Evolutionary conservation across 2,797 vertebrate species (phyloP).

Genomic region (Poecilia picta): DNA sequence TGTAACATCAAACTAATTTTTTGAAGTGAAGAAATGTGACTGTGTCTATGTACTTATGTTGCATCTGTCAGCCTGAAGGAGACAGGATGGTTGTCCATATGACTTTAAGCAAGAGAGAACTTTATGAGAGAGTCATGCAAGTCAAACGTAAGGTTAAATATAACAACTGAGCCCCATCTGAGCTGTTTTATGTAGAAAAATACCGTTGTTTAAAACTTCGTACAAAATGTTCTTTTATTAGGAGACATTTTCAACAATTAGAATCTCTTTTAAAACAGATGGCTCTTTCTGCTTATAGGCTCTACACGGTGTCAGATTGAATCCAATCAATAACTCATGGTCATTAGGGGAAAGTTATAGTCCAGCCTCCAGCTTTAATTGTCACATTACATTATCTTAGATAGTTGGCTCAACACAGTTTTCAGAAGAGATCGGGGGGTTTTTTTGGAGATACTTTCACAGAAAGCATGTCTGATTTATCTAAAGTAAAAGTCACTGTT

Average conservation of each 20-base stretch:
- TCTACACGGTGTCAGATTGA: constrained; percentile 48
- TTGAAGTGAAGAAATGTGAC: constrained; percentile 13
- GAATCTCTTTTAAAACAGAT: constrained; percentile 36
- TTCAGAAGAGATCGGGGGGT: constrained; percentile 16
- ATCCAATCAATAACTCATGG: constrained; percentile 46
- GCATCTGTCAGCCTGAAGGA: constrained; percentile 1
- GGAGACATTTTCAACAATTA: neutral
- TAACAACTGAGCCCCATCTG: constrained; percentile 15
- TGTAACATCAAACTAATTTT: constrained; percentile 5
- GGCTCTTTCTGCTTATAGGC: constrained; percentile 41
- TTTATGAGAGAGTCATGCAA: constrained; percentile 34
- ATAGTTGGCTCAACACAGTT: constrained; percentile 18
- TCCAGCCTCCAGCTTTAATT: constrained; percentile 53
- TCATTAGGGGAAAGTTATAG: constrained; percentile 43
- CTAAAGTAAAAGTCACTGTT: constrained; percentile 14
- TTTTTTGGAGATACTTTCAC: constrained; percentile 22
- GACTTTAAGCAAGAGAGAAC: constrained; percentile 23
- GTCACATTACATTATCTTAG: constrained; percentile 44
- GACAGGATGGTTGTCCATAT: constrained; percentile 12
- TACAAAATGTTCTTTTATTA: neutral
- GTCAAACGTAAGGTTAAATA: constrained; percentile 47
- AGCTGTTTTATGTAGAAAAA: constrained; percentile 7
- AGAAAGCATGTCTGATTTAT: constrained; percentile 7
- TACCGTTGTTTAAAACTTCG: neutral
- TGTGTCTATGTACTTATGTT: constrained; percentile 9